Conservation (phyloP, 2,888 invertebrate genomes). For the Agrochola macilenta region DNA sequence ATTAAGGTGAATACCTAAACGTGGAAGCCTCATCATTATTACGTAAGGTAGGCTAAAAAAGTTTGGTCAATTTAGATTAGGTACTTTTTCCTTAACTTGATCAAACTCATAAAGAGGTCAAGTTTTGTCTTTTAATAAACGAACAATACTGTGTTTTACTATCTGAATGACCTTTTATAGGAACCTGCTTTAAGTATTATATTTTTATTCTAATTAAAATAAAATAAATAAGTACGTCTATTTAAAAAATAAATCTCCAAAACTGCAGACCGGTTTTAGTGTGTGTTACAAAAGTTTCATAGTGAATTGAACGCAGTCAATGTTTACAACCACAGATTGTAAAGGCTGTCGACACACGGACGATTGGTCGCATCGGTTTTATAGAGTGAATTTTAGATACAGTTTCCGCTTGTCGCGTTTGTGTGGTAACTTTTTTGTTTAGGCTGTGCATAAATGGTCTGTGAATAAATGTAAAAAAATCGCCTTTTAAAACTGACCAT, state of each 20-base stretch:
- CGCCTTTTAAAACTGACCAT: background rate
- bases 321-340: slow-evolving; percentile 5
- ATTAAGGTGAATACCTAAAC: background rate
- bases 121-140: background rate
- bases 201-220: background rate
- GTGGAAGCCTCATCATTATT: no score
- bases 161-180: background rate
- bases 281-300: slow-evolving; percentile 15
- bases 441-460: background rate
- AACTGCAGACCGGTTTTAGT: background rate
- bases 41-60: no score
- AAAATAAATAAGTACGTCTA: background rate
- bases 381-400: slow-evolving; percentile 20
- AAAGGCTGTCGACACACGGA: slow-evolving; percentile 7
- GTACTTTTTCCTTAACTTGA: background rate
- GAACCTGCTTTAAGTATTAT: background rate
- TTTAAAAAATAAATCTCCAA: background rate
- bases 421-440: background rate
- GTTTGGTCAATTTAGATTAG: no score
- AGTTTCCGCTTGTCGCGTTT: slow-evolving; percentile 21
- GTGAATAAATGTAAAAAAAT: background rate
- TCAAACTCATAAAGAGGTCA: background rate
- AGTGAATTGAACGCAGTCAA: slow-evolving; percentile 21
- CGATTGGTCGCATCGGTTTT: slow-evolving; percentile 12
- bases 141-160: background rate